Evolutionary conservation across 2,888 invertebrate genomes (phyloP).

Genomic region (Chrysotoxum bicinctum): DNA sequence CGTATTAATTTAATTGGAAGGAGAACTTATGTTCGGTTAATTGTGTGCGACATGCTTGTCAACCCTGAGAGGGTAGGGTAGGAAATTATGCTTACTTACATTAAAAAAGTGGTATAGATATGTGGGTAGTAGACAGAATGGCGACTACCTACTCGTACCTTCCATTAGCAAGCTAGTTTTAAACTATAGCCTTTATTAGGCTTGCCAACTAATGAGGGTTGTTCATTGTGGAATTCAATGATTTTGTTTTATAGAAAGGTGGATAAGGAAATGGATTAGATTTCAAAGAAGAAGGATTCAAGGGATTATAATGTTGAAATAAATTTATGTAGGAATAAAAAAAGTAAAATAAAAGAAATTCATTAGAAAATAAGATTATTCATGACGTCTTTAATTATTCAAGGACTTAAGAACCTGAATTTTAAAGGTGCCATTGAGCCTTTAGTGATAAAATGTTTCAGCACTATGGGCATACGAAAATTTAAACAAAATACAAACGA

Average conservation of each 20-base stretch:
- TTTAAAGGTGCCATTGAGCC: too few relatives aligned
- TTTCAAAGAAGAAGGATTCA: background rate
- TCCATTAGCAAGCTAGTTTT: background rate
- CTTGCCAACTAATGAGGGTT: conserved; percentile 44
- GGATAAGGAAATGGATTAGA: background rate
- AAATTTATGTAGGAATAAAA: too few relatives aligned
- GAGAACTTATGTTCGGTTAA: conserved; percentile 65
- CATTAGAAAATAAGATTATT: too few relatives aligned
- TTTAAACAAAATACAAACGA: too few relatives aligned
- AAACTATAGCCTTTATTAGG: conserved; percentile 1
- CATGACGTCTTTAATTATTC: too few relatives aligned
- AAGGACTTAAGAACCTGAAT: too few relatives aligned
- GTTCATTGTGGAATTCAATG: conserved; percentile 44
- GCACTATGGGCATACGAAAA: too few relatives aligned
- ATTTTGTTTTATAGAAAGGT: conserved; percentile 16
- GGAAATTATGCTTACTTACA: background rate
- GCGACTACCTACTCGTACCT: background rate
- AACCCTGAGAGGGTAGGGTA: conserved; percentile 13
- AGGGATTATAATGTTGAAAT: too few relatives aligned
- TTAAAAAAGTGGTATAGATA: background rate
- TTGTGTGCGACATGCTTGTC: conserved; percentile 68
- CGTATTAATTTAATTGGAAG: conserved; percentile 61
- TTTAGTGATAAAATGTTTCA: too few relatives aligned
- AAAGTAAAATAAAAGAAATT: too few relatives aligned
- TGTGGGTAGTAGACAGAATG: conserved; percentile 25